Conservation (phyloP, 2,888 invertebrate genomes). For the Elegia similella region DNA sequence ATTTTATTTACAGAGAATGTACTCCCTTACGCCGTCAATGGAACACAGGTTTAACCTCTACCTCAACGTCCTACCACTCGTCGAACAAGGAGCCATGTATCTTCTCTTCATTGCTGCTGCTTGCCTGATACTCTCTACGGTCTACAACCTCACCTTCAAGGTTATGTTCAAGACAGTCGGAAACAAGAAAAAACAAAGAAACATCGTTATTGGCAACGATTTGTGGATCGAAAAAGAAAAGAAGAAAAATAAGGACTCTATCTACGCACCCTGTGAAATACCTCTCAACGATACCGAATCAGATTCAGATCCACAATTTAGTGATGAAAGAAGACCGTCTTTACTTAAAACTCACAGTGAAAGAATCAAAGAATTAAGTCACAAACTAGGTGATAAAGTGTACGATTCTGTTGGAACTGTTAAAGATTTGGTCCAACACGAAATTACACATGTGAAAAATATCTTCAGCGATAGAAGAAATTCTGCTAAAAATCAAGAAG, state of each 20-base stretch:
- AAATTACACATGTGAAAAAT: constrained; percentile 48
- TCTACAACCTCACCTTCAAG: constrained; percentile 68
- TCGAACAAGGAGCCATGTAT: constrained; percentile 82
- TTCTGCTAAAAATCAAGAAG: constrained; percentile 44
- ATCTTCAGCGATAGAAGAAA: constrained; percentile 48
- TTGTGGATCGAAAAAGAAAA: constrained; percentile 44
- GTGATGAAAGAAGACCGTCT: constrained; percentile 36
- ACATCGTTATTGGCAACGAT: constrained; percentile 41
- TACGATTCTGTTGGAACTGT: constrained; percentile 61
- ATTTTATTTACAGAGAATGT: constrained; percentile 84
- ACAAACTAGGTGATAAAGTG: constrained; percentile 54
- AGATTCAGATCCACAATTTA: constrained; percentile 42
- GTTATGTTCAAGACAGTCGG: constrained; percentile 65
- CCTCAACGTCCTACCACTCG: constrained; percentile 85
- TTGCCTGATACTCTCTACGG: constrained; percentile 75
- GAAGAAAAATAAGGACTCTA: constrained; percentile 35
- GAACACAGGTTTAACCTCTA: constrained; percentile 86
- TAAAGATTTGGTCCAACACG: constrained; percentile 47
- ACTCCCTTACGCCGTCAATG: constrained; percentile 83
- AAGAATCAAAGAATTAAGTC: constrained; percentile 54
- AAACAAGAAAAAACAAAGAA: constrained; percentile 38
- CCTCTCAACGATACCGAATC: constrained; percentile 55
- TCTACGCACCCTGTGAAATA: constrained; percentile 68
- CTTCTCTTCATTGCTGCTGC: constrained; percentile 73
- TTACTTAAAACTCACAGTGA: constrained; percentile 47